Base-by-base conservation (phyloP, 2,797 vertebrate genomes). In the Denticeps clupeoides region DNA sequence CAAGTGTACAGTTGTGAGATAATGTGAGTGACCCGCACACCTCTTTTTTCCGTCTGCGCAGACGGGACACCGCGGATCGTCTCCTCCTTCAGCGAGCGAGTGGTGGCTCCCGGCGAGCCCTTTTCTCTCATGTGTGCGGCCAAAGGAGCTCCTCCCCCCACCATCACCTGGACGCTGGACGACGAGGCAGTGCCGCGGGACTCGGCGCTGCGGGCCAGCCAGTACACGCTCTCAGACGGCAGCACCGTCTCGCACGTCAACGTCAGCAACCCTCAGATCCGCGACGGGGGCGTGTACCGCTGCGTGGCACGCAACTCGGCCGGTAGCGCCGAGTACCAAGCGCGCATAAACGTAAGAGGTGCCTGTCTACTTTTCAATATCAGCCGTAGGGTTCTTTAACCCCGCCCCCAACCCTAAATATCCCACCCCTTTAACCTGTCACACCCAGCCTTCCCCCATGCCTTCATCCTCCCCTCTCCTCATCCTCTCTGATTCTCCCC, bases 291-390 rank as follows among this genome's bases (percentile, higher is more conserved):
- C 72, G 91, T 97, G 73, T 99, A 99, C 86, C 89, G 94, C 71
- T 99, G 94, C 83, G 84, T 88, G 23, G 94, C 94, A 71, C 89
- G 90, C 84, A 99, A 99, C 89, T 95, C 92, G 77, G 93, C 94
- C 80, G 94, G 94, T 88, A 89, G 90, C 76, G 92, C 91, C 85
- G 93, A 97, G 87, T 99, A 99, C 85, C 94, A 99, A 95, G 94
- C 93, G 90, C 93, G 93, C 95, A 97, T 99, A 97, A 99, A 99
- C 93, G 94, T 99, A 99, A 99, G 94, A 99, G 94, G 94, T 99
- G 94, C 94, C 93, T 97, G 94, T 97, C 93, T 95, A 91, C 91
- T 93, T 97, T 96, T 97, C 90, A 95, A 96, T 97, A 87, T 97
- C 90, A 93, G 91, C 84, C 82, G 89, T 89, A 91, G 86, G 79